Evolutionary conservation across 2,797 vertebrate species (phyloP).

Genomic region (Erpetoichthys calabaricus): DNA sequence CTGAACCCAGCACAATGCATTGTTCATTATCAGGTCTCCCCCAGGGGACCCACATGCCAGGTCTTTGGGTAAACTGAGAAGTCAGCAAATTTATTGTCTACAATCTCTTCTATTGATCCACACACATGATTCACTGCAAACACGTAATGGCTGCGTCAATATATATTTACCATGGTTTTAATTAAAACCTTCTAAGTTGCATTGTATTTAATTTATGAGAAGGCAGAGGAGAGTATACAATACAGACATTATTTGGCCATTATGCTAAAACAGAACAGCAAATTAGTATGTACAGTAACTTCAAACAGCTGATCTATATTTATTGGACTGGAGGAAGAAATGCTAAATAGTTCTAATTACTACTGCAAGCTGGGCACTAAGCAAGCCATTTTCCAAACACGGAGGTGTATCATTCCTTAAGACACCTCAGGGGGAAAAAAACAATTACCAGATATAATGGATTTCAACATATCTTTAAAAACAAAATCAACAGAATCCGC

Average conservation of each 20-base stretch:
- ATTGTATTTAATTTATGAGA: constrained; percentile 1
- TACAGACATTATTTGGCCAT: constrained; percentile 1
- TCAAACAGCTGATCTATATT: neutral
- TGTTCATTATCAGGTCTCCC: constrained; percentile 7
- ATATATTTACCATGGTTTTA: constrained; percentile 3
- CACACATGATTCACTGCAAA: neutral
- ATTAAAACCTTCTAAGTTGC: constrained; percentile 2
- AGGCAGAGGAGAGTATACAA: neutral
- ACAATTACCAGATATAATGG: too few relatives aligned
- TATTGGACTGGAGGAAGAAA: constrained; percentile 5
- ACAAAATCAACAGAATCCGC: too few relatives aligned
- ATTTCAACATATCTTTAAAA: too few relatives aligned
- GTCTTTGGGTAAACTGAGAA: constrained; percentile 7
- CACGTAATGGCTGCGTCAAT: neutral
- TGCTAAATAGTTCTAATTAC: neutral
- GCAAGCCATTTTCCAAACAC: too few relatives aligned
- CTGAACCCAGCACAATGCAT: neutral
- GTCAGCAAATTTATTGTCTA: constrained; percentile 7
- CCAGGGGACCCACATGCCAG: neutral
- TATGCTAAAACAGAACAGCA: neutral
- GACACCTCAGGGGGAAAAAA: too few relatives aligned
- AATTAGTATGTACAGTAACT: neutral
- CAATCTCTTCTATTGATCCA: neutral
- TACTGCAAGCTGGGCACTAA: neutral
- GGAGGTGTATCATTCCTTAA: too few relatives aligned